Evolutionary conservation across 2,113 vertebrate genomes (phyloP).

Genomic region (Chloropsis cyanopogon): DNA sequence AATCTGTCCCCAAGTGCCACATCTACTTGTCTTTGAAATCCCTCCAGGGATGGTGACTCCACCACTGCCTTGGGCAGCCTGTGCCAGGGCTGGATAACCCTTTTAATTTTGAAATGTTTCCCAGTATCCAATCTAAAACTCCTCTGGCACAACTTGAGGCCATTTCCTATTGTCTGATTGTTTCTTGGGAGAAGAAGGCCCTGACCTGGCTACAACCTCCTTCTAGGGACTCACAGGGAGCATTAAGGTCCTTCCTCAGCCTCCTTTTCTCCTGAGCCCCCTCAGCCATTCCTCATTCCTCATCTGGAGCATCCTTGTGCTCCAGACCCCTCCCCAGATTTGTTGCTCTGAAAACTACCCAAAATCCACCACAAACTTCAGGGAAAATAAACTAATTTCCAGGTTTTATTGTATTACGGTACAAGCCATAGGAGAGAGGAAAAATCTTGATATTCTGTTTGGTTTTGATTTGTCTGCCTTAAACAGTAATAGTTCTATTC

Average conservation of each 20-base stretch:
- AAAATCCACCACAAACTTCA: not conserved
- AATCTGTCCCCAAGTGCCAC: not conserved
- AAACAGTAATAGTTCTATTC: not conserved
- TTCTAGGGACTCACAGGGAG: not conserved
- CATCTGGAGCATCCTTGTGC: no score
- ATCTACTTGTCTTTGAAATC: no score
- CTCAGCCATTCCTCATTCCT: not conserved
- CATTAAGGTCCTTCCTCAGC: not conserved
- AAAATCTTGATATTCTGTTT: not conserved
- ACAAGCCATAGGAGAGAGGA: not conserved
- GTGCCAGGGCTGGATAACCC: not conserved
- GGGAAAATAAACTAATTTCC: not conserved
- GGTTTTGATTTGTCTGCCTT: not conserved
- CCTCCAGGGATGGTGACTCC: not conserved
- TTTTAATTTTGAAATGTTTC: not conserved
- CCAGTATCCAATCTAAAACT: not conserved
- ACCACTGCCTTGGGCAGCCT: not conserved
- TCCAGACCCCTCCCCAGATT: not conserved
- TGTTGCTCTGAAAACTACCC: not conserved
- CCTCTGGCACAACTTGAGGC: no score
- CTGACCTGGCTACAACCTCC: not conserved
- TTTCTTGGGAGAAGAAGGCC: not conserved
- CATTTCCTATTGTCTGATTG: not conserved
- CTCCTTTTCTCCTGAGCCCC: not conserved
- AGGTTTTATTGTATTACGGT: not conserved